Base-by-base conservation (phyloP, 2,797 vertebrate genomes). In the Euthynnus affinis region DNA sequence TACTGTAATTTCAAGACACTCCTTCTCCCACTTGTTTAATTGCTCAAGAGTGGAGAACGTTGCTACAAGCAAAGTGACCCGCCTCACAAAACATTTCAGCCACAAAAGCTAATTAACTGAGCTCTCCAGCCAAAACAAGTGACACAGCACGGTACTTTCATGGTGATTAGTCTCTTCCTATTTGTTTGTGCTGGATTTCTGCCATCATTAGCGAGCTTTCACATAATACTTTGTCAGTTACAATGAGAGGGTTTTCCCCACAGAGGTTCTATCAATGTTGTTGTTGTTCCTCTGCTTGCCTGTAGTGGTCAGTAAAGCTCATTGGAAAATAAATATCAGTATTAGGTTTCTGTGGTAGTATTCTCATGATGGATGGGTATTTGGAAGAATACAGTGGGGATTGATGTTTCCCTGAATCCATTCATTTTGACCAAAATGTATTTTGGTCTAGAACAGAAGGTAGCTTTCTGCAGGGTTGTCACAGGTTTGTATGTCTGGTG, bases 61-160 rank as follows among this genome's bases (percentile, higher is more conserved):
- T 68, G 23, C 32, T 20, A 17, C 15, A 48, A 74, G 58, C 80
- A 71, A 71, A 81, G 40, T 57, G 70, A 76, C 42, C 62, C 48
- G 42, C 74, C 58, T 81, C 73, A 63, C 32, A 40, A 68, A 58
- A 77, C 55, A 44, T 51, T 51, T 69, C 63, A 59, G 55, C 57
- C 78, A 23, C 52, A 46, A 27, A 71, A 76, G 34, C 56, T 84
- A 71, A 81, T 86, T 74, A 80, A 72, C 74, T 71, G 72, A 23
- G 40, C 70, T 76, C 61, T 52, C 6, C 1, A 81, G 48, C 48
- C 69, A 60, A 63, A 83, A 68, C 67, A 59, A 52, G 77, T 70
- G 81, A 20, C 46, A 49, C 46, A 9, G 46, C 66, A 55, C 51
- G 68, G 57, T 70, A 37, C 62, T 74, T 59, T 77, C 40, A 58